A percentile compares a stretch with the other conserved stretches of the same genome.
Conservation (phyloP, 2,888 invertebrate species). For the Netelia inedita region DNA sequence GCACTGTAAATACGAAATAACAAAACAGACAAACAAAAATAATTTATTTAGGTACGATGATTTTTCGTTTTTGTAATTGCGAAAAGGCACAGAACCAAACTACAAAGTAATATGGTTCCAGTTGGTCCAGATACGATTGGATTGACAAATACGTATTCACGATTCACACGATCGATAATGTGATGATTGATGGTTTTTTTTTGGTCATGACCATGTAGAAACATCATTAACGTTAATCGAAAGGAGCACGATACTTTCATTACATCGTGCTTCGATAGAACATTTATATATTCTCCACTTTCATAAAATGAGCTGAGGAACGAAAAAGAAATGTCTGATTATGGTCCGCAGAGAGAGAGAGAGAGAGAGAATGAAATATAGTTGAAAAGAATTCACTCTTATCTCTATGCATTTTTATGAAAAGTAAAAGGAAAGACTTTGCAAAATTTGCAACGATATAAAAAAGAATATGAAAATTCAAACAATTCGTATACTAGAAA, state of each 20-base stretch:
- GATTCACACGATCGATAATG: slow-evolving; percentile 8
- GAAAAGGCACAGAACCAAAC: slow-evolving; percentile 41
- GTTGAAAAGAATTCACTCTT: slow-evolving; percentile 49
- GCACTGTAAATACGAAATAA: slow-evolving; percentile 65
- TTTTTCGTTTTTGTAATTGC: slow-evolving; percentile 49
- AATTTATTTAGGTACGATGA: slow-evolving; percentile 67
- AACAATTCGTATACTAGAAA: slow-evolving; percentile 28
- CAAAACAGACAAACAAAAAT: slow-evolving; percentile 49
- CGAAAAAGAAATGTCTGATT: slow-evolving; percentile 10
- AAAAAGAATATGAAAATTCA: slow-evolving; percentile 22
- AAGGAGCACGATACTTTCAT: slow-evolving; percentile 30
- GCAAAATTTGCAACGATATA: slow-evolving; percentile 8
- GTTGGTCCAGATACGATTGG: slow-evolving; percentile 15
- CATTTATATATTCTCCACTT: not conserved
- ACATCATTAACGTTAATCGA: slow-evolving; percentile 10
- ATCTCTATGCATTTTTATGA: slow-evolving; percentile 25
- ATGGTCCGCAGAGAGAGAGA: not conserved
- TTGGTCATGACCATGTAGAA: not conserved
- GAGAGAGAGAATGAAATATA: slow-evolving; percentile 15
- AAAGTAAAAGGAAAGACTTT: not conserved
- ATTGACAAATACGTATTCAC: not conserved
- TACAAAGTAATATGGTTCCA: slow-evolving; percentile 39
- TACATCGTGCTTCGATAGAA: not conserved
- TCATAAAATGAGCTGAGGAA: slow-evolving; percentile 19
- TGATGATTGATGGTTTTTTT: not conserved